Evolutionary conservation across 1,140 invertebrate species (phyloP).

Genomic region (Euwallacea fornicatus): DNA sequence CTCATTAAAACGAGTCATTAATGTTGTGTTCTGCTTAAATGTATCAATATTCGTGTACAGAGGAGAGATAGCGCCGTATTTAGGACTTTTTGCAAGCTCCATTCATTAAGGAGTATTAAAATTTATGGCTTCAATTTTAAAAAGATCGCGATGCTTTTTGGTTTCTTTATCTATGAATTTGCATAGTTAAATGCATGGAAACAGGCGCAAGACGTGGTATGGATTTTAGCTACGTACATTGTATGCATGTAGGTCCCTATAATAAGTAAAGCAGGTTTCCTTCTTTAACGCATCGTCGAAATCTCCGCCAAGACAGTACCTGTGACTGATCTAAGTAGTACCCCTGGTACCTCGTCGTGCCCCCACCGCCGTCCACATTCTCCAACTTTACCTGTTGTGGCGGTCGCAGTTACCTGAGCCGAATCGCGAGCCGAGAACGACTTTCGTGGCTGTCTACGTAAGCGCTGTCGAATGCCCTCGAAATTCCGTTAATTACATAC

Average conservation of each 20-base stretch:
- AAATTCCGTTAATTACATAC: constrained; percentile 22
- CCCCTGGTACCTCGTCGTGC: constrained; percentile 5
- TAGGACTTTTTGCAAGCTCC: too few species aligned
- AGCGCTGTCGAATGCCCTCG: constrained; percentile 6
- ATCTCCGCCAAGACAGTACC: constrained; percentile 15
- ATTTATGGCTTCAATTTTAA: background rate
- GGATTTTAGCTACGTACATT: background rate
- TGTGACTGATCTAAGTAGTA: constrained; percentile 3
- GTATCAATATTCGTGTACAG: too few species aligned
- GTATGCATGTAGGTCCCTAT: too few species aligned
- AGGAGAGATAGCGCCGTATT: too few species aligned
- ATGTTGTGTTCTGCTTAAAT: too few species aligned
- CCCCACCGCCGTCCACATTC: constrained; percentile 28
- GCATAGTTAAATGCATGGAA: background rate
- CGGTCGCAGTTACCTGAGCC: constrained; percentile 28
- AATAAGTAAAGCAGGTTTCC: constrained; percentile 8
- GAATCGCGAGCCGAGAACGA: constrained; percentile 16
- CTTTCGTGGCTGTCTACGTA: constrained; percentile 28
- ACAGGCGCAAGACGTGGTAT: background rate
- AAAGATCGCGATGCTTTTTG: too few species aligned
- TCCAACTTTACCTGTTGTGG: constrained; percentile 24
- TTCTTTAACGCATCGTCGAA: constrained; percentile 19
- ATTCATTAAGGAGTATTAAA: background rate
- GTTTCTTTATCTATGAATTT: too few species aligned
- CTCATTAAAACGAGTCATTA: too few species aligned